Base-by-base conservation (phyloP, 2,113 vertebrate genomes). In the Oenanthe oenanthe region DNA sequence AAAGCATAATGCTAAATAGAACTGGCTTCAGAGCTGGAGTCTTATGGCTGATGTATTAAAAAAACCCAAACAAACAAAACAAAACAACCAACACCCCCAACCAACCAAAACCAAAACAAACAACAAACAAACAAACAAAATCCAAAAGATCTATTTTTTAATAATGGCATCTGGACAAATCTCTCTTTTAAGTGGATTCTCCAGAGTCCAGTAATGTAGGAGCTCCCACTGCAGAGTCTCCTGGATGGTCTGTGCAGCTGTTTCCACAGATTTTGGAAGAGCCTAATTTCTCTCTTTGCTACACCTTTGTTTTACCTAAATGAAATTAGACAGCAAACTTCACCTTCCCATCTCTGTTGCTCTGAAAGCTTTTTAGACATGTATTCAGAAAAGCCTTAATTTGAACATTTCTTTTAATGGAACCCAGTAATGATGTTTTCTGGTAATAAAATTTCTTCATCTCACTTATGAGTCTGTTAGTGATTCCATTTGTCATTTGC, bases 161-260 rank as follows among this genome's bases (percentile, higher is more conserved):
- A 20, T 22, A 29, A 32, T 17, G 47, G 2, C 15, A 53, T 45
- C n/a, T 66, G 47, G 24, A 86, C 3, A 79, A 72, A 71, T 34
- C 17, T 56, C 11, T 56, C 16, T 60, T 15, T 13, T 21, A 21
- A 51, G 29, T 8, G 5, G 16, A 43, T 86, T 61, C 21, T 43
- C 10, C 17, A 10, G 17, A 36, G 9, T 36, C 50, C 2, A 1
- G 4, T 25, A 45, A 73, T 0, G 11, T 13, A 53, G 2, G 4
- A 83, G 45, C 5, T 94, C 31, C 11, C 7, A 6, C 6, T 77
- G 15, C n/a, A 73, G 21, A 25, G 17, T n/a, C 3, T 18, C 24
- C 50, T 5, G 9, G 29, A 45, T 2, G 8, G 20, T 34, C 22
- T 51, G 10, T 60, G 29, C 57, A 86, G 17, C 13, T 79, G 8